phyloP scores from a whole-genome alignment of 2,888 invertebrate species.

The Melieria crassipennis region DNA sequence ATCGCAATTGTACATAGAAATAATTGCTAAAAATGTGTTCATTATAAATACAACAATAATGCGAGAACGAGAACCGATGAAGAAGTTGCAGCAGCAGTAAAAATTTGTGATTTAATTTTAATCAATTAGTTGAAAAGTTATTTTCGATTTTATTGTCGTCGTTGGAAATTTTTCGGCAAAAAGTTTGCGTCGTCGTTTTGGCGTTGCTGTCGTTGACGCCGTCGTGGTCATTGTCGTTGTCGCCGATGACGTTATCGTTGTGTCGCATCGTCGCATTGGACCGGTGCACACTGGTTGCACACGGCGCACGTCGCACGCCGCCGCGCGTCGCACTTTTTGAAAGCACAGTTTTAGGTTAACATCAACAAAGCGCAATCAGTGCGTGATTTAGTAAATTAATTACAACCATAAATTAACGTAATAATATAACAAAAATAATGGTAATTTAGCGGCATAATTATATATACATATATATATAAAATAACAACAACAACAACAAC shows the following conservation, averaged over 20 bases:
- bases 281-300: background rate
- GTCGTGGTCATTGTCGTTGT: background rate
- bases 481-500: conserved; percentile 1
- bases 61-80: too few relatives aligned
- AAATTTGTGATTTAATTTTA: conserved; percentile 24
- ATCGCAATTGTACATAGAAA: too few relatives aligned
- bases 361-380: conserved; percentile 8
- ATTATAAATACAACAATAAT: background rate
- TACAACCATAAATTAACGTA: too few relatives aligned
- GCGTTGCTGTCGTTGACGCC: too few relatives aligned
- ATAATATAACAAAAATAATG: conserved; percentile 1
- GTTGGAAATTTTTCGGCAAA: background rate
- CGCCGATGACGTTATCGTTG: background rate
- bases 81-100: too few relatives aligned
- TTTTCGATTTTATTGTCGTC: background rate
- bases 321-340: background rate
- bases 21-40: conserved; percentile 14
- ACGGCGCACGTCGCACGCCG: conserved; percentile 14
- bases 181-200: too few relatives aligned
- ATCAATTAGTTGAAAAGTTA: conserved; percentile 10
- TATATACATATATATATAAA: background rate
- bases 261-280: too few relatives aligned
- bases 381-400: too few relatives aligned
- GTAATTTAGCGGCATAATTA: background rate
- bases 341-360: conserved; percentile 42